Evolutionary conservation across 92 coral and sea anemone genomes (phyloP).

Genomic region (Hydrozoanthus gracilis): DNA sequence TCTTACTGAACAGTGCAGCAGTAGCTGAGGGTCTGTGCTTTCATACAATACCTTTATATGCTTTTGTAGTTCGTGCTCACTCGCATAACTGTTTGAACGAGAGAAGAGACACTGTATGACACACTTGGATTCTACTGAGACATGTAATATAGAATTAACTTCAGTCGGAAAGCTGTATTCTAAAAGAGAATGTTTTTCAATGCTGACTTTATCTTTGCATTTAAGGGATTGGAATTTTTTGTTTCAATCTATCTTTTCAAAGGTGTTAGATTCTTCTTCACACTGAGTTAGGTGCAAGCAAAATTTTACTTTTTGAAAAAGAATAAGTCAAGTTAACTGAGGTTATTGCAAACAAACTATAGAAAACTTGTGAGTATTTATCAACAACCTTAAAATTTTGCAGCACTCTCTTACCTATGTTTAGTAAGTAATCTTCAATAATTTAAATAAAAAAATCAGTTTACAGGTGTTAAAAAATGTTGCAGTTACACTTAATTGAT

Average conservation of each 20-base stretch:
- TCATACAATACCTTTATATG: slow-evolving; percentile 94
- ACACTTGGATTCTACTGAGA: slow-evolving; percentile 66
- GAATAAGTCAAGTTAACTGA: too few relatives aligned
- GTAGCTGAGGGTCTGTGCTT: slow-evolving; percentile 42
- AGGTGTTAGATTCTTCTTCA: background rate
- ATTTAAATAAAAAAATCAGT: too few relatives aligned
- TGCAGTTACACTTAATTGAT: too few relatives aligned
- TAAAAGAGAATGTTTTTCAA: background rate
- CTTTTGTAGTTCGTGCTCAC: slow-evolving; percentile 94
- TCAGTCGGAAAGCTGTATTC: slow-evolving; percentile 1
- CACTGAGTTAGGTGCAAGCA: too few relatives aligned
- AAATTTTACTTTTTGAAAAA: too few relatives aligned
- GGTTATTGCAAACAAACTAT: too few relatives aligned
- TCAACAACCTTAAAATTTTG: too few relatives aligned
- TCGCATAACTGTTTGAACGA: slow-evolving; percentile 93
- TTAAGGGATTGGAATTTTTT: background rate
- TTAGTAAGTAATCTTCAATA: too few relatives aligned
- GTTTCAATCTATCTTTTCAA: background rate
- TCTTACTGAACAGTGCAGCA: slow-evolving; percentile 39
- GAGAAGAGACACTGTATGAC: slow-evolving; percentile 93
- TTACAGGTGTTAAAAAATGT: too few relatives aligned
- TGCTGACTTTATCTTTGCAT: background rate
- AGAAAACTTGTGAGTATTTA: too few relatives aligned
- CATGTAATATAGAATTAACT: slow-evolving; percentile 41
- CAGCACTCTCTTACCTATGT: too few relatives aligned